These are phyloP conservation scores for Centropus bengalensis DNA, from an alignment of 2,113 vertebrate genomes.

Conservation along the genomic window DNA sequence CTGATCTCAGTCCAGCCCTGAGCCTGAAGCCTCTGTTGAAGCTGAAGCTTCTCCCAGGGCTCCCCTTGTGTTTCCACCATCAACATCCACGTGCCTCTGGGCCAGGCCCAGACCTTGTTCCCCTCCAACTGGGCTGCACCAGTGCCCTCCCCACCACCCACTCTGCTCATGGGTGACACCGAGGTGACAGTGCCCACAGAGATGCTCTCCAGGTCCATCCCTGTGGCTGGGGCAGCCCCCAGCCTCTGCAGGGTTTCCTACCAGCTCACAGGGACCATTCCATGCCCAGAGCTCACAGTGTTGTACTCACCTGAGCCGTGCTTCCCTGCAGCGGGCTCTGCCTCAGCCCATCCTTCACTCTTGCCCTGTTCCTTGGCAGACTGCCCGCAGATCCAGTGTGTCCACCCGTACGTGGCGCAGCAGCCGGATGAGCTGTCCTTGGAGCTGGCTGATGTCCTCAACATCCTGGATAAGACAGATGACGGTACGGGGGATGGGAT, in stretches of 20 bases:
- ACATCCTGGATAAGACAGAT: slow-evolving; percentile 90
- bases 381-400: slow-evolving; percentile 95
- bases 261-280: not conserved
- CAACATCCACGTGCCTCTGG: not conserved
- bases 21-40: not conserved
- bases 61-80: not conserved
- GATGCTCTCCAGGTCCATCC: rapidly evolving
- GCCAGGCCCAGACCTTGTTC: not conserved
- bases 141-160: not conserved
- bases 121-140: not conserved
- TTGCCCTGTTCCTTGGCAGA: slow-evolving; percentile 65
- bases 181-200: too few species aligned
- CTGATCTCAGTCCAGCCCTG: not conserved
- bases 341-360: not conserved
- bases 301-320: rapidly evolving
- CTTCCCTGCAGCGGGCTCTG: rapidly evolving
- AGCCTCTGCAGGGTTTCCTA: not conserved
- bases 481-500: slow-evolving; percentile 77
- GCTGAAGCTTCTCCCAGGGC: not conserved
- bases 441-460: slow-evolving; percentile 93
- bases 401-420: slow-evolving; percentile 92
- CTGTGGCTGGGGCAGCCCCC: not conserved
- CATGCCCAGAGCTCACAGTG: rapidly evolving
- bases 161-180: not conserved
- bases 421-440: slow-evolving; percentile 93